Base-by-base conservation (phyloP, 92 coral and sea anemone species). In the Phymanthus crucifer region DNA sequence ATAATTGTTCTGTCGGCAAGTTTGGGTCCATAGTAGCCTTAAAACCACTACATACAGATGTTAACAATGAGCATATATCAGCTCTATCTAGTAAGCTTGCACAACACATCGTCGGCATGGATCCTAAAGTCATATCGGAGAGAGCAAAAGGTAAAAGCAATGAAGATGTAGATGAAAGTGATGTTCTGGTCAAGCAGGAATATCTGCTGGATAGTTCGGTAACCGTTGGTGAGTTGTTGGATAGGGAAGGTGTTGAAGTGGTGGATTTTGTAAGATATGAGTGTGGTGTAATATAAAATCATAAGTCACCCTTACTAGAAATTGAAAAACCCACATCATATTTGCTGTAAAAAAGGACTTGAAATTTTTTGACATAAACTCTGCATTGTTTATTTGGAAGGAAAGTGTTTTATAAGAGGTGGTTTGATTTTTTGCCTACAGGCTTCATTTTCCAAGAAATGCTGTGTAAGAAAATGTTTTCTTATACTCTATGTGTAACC, bases 71-170 rank as follows among this genome's bases (percentile, higher is more conserved):
- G 27, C 29, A 80, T 4, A 67, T 93, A 70, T 23, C 72, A 32
- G 47, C 27, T 17, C 66, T 96, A 76, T 91, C 96, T 14, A 86
- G 78, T n/a, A 87, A 76, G 61, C 56, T 96, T 78, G 89, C 94
- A 9, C 95, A 93, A 52, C 99, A 96, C 73, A 85, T 96, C 0
- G 95, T 92, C 19, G 99, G 99, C 7, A 96, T 96, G 99, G 93
- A 93, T 80, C 99, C 97, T 4, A 84, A 70, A 32, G 86, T 85
- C 0, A 87, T 95, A 45, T 69, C 70, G 32, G 70, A 84, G 37
- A 69, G 40, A 32, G 72, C 27, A 34, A 32, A 61, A 13, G 80
- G 73, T 37, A 61, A 71, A 65, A 70, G 71, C 21, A 76, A 52
- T 50, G 87, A 81, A 19, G 6, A 13, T 6, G 6, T 29, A 13